Conservation (phyloP, 2,113 vertebrate genomes). For the Trematocara zebra region DNA sequence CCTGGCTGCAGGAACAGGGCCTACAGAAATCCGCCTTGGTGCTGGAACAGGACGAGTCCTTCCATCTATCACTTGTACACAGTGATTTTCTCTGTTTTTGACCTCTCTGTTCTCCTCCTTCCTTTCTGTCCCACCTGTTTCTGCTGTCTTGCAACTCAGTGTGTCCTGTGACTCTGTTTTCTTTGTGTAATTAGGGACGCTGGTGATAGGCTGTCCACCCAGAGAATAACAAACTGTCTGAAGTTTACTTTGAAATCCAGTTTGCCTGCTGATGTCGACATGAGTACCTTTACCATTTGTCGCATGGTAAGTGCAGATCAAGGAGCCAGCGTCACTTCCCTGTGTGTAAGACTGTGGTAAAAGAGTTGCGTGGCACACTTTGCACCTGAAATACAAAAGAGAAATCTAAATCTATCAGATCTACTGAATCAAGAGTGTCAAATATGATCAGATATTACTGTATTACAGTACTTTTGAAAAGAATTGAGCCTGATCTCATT, state of each 20-base stretch:
- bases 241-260: background rate
- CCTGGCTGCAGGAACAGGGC: slow-evolving; percentile 10
- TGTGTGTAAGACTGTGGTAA: slow-evolving; percentile 75
- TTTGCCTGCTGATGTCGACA: background rate
- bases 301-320: slow-evolving; percentile 74
- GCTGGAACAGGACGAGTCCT: slow-evolving; percentile 13
- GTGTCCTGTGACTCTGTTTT: slow-evolving; percentile 5
- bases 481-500: background rate
- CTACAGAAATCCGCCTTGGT: background rate
- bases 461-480: background rate
- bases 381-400: slow-evolving; percentile 74
- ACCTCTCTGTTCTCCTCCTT: background rate
- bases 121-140: background rate
- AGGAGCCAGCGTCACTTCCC: slow-evolving; percentile 68
- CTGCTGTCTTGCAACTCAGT: background rate
- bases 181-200: slow-evolving; percentile 22
- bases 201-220: slow-evolving; percentile 5
- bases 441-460: background rate
- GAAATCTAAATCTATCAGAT: background rate
- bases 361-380: slow-evolving; percentile 77
- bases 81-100: background rate
- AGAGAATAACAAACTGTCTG: slow-evolving; percentile 5
- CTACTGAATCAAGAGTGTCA: background rate
- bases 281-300: background rate
- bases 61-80: background rate